Evolutionary conservation across 2,113 vertebrate species (phyloP).

Genomic region (Hippolais icterina): DNA sequence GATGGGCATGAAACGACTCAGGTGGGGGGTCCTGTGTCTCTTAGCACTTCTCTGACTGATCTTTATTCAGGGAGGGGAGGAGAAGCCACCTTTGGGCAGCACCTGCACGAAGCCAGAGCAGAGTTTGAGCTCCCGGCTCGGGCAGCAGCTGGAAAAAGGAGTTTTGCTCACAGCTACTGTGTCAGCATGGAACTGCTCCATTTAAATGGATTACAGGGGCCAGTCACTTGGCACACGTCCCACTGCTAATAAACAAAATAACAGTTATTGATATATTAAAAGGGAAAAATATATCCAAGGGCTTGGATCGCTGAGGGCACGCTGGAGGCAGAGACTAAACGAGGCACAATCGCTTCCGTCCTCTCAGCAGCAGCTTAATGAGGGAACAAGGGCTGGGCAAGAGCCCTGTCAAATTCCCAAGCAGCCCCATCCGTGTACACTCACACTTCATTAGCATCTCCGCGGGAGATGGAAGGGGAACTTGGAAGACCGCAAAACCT

Average conservation of each 20-base stretch:
- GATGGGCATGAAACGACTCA: background rate
- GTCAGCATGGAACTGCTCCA: background rate
- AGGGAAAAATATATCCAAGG: background rate
- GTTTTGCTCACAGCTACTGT: background rate
- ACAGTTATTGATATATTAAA: slow-evolving; percentile 23
- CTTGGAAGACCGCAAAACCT: slow-evolving; percentile 19
- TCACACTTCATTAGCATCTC: slow-evolving; percentile 58
- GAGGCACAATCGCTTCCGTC: background rate
- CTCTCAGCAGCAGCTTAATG: slow-evolving; percentile 52
- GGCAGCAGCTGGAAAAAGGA: background rate
- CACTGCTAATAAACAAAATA: slow-evolving; percentile 2
- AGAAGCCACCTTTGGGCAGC: background rate
- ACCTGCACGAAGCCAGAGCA: background rate
- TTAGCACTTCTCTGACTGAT: background rate
- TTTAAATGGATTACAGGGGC: background rate
- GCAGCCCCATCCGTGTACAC: slow-evolving; percentile 13
- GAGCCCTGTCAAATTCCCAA: slow-evolving; percentile 44
- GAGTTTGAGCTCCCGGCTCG: background rate
- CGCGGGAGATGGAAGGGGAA: background rate
- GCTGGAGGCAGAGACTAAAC: background rate
- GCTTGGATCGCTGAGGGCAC: background rate
- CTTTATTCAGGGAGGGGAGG: background rate
- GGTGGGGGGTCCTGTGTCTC: background rate
- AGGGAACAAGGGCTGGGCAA: slow-evolving; percentile 43
- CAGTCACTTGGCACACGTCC: background rate